These are phyloP conservation scores for Noctua janthe DNA, from an alignment of 2,888 invertebrate genomes.

Conservation along the genomic window DNA sequence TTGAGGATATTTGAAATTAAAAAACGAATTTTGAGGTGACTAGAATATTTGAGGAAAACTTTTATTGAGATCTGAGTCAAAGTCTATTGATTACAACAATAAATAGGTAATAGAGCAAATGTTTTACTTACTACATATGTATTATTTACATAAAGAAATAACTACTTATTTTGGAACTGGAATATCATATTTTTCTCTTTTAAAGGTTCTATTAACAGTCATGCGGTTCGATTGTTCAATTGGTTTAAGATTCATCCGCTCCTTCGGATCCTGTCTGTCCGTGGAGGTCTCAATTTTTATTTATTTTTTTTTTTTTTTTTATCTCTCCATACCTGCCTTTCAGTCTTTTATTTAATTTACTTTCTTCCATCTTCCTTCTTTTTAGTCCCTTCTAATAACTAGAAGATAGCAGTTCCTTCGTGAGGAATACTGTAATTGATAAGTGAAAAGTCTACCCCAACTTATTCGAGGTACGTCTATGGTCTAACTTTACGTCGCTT, in stretches of 20 bases:
- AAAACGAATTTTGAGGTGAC: neutral
- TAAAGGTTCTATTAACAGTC: neutral
- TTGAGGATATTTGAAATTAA: neutral
- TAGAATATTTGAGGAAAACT: constrained; percentile 8
- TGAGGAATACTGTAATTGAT: neutral
- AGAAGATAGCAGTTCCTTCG: neutral
- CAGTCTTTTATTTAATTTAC: neutral
- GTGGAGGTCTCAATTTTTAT: neutral
- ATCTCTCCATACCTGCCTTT: neutral
- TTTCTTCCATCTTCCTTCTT: neutral
- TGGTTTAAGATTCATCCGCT: neutral
- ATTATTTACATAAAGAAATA: neutral
- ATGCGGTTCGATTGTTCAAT: neutral
- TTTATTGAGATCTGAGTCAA: constrained; percentile 24
- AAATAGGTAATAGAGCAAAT: neutral
- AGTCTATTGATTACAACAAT: constrained; percentile 25
- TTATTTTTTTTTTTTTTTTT: no score
- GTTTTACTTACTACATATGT: neutral
- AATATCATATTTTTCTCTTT: neutral
- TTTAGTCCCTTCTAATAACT: neutral
- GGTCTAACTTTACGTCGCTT: constrained; percentile 26
- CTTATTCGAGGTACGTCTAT: neutral
- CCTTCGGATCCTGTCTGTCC: neutral
- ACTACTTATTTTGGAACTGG: neutral
- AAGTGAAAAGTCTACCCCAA: neutral